phyloP scores from a whole-genome alignment of 2,797 vertebrate genomes.

The Sciaenops ocellatus region DNA sequence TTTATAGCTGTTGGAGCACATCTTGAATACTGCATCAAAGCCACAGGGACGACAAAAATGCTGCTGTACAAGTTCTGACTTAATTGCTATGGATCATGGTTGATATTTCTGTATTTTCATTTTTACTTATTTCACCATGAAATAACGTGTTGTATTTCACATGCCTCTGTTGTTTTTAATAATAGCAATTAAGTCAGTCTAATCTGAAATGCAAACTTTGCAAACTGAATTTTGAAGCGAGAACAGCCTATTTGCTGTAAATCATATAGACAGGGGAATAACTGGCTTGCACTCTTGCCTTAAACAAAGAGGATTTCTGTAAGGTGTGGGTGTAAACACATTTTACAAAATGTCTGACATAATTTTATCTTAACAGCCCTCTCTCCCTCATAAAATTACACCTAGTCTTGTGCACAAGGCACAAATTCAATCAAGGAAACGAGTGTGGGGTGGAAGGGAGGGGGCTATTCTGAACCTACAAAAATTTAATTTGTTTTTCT shows the following conservation, averaged over 20 bases:
- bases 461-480: conserved; percentile 57
- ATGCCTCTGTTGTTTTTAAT: not conserved
- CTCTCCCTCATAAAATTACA: conserved; percentile 44
- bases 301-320: not conserved
- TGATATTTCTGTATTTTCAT: not conserved
- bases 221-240: not conserved
- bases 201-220: not conserved
- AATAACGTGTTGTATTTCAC: not conserved
- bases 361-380: conserved; percentile 30
- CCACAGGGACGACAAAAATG: not conserved
- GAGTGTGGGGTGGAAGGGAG: conserved; percentile 38
- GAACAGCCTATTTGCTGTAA: not conserved
- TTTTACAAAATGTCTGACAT: conserved; percentile 24
- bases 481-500: conserved; percentile 83
- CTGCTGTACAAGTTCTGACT: not conserved
- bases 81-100: not conserved
- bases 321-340: conserved; percentile 9
- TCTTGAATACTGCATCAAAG: conserved; percentile 24
- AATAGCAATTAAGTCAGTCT: not conserved
- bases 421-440: conserved; percentile 79
- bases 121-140: not conserved
- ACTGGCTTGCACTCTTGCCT: not conserved
- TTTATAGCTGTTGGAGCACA: conserved; percentile 28
- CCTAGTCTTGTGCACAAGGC: conserved; percentile 26
- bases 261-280: not conserved